Evolutionary conservation across 2,797 vertebrate genomes (phyloP), one percentile per base, ranked within the genome.

Genomic region (Myotis pilosus): DNA sequence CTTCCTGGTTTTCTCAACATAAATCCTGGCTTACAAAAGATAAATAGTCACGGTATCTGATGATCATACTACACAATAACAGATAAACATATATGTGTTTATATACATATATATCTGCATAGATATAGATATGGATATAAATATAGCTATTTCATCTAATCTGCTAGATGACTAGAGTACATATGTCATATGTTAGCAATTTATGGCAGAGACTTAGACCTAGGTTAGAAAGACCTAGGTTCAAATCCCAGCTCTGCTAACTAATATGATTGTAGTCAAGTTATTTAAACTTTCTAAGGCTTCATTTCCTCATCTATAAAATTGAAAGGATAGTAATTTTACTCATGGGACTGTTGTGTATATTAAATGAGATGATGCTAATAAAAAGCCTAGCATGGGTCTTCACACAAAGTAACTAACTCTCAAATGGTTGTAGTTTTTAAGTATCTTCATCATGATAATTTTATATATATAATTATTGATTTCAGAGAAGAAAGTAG

Each of bases 231-330:
- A 78, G 33, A 10, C 13, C 36, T 78, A 12, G 6, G n/a, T 87
- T 94, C 57, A 91, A 89, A 74, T 79, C 13, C 13, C 41, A 60
- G 9, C n/a, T 87, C 25, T 22, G 7, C 10, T 62, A 87, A 80
- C 55, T 85, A 89, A 78, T 38, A 28, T 76, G 22, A 41, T 53
- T 89, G 60, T 72, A 20, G 11, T 76, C 57, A 91, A 93, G 28
- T 89, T 93, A 89, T 62, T 93, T 76, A 81, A 83, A 87, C 51
- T 75, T 25, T 57, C n/a, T 49, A 83, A 79, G 38, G 17, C 53
- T 95, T 89, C 62, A 20, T 49, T 87, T 82, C 30, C 66, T 94
- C 64, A 68, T 30, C 75, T 86, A 7, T 89, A 95, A 95, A 82
- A 78, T 20, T 36, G 64, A 89, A 96, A 91, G 47, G 44, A 89